phyloP scores from a whole-genome alignment of 2,888 invertebrate species.

The Portevinia maculata region DNA sequence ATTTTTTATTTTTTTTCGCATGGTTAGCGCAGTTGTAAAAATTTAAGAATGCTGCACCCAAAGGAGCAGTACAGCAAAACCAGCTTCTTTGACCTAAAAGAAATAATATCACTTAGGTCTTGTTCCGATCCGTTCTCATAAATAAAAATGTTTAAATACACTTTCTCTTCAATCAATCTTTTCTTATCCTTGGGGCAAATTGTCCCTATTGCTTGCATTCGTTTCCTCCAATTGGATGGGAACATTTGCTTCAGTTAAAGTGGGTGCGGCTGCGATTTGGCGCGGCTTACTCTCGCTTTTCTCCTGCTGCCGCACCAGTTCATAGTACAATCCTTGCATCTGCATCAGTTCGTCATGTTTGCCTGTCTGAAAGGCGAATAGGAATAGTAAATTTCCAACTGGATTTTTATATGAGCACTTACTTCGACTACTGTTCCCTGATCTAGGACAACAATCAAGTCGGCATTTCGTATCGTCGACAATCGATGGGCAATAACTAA shows the following conservation, averaged over 20 bases:
- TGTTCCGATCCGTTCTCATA: conserved; percentile 3
- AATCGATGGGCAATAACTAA: conserved; percentile 97
- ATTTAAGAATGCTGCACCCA: conserved; percentile 8
- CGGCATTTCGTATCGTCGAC: conserved; percentile 95
- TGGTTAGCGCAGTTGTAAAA: conserved; percentile 4
- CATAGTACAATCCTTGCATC: conserved; percentile 92
- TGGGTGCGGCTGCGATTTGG: not conserved
- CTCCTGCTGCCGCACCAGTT: conserved; percentile 90
- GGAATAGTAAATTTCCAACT: not conserved
- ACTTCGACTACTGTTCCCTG: conserved; percentile 94
- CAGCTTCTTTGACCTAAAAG: conserved; percentile 18
- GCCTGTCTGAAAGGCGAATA: conserved; percentile 86
- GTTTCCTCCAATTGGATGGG: conserved; percentile 26
- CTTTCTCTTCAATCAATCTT: not conserved
- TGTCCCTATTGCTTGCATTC: conserved; percentile 23
- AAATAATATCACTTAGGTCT: conserved; percentile 13
- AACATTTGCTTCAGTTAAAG: not conserved
- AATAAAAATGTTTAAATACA: conserved; percentile 29
- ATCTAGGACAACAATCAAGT: conserved; percentile 94
- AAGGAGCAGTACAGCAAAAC: conserved; percentile 20
- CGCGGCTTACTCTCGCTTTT: conserved; percentile 79
- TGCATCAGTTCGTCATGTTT: conserved; percentile 91
- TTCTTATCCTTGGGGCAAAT: conserved; percentile 49
- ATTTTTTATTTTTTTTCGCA: conserved; percentile 3
- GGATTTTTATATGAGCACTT: conserved; percentile 68